Evolutionary conservation across 2,888 invertebrate genomes (phyloP).

Genomic region (Chrysolina americana): DNA sequence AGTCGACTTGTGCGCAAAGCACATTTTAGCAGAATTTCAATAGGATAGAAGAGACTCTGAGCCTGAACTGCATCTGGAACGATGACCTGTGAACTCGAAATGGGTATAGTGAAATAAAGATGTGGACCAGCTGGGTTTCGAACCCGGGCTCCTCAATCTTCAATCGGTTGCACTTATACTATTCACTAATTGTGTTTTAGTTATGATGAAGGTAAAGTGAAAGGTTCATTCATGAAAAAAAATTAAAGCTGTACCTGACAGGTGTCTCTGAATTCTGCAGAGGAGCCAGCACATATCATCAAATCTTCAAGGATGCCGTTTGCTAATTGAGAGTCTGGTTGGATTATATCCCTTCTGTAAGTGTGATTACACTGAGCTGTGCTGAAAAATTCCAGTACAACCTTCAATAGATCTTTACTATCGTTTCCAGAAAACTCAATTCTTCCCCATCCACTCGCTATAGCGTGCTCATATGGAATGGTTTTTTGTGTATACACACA

Average conservation of each 20-base stretch:
- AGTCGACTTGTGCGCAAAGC: too few relatives aligned
- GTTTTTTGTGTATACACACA: conserved; percentile 65
- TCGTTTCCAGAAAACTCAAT: conserved; percentile 56
- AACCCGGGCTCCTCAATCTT: too few relatives aligned
- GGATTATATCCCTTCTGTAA: conserved; percentile 54
- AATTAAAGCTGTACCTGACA: conserved; percentile 67
- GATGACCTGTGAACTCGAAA: too few relatives aligned
- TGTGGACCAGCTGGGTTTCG: too few relatives aligned
- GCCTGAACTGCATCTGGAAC: too few relatives aligned
- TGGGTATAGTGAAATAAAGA: too few relatives aligned
- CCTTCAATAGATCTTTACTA: conserved; percentile 68
- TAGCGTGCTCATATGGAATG: conserved; percentile 54
- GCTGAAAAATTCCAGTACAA: conserved; percentile 65
- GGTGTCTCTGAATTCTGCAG: conserved; percentile 67
- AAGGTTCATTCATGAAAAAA: too few relatives aligned
- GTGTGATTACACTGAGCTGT: conserved; percentile 65
- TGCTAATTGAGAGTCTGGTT: conserved; percentile 55
- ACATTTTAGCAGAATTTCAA: too few relatives aligned
- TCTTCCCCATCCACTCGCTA: conserved; percentile 71
- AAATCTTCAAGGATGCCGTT: conserved; percentile 65
- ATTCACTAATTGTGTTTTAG: background rate
- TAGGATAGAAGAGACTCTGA: too few relatives aligned
- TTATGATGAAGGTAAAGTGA: too few relatives aligned
- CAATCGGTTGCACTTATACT: too few relatives aligned
- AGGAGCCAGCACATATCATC: conserved; percentile 71